These are phyloP conservation scores for Arctopsyche grandis DNA, from an alignment of 1,140 invertebrate species.

Conservation along the genomic window DNA sequence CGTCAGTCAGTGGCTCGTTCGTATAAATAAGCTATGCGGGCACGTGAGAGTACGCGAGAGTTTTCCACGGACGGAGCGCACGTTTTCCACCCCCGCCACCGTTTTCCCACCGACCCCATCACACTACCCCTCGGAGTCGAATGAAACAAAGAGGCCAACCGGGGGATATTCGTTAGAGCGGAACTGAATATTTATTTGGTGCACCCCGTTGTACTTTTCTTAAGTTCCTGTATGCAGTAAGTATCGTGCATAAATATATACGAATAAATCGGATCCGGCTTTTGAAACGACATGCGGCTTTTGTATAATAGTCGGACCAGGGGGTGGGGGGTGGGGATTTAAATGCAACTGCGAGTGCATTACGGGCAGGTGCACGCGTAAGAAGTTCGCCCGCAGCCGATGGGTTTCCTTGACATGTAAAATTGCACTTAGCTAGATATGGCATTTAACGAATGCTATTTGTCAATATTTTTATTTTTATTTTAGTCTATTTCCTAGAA, in stretches of 20 bases:
- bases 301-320: constrained; percentile 27
- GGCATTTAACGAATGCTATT: background rate
- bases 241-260: background rate
- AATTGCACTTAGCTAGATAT: constrained; percentile 22
- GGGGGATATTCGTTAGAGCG: constrained; percentile 24
- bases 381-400: background rate
- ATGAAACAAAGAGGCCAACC: constrained; percentile 7
- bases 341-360: constrained; percentile 20
- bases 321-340: background rate
- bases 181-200: constrained; percentile 25
- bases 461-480: too few relatives aligned
- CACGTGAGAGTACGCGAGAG: background rate
- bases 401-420: constrained; percentile 37
- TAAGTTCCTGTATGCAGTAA: background rate
- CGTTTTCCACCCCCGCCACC: background rate
- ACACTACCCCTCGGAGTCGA: background rate
- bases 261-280: background rate
- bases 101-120: background rate
- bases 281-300: constrained; percentile 24
- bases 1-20: background rate
- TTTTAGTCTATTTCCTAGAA: too few relatives aligned
- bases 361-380: constrained; percentile 10
- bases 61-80: constrained; percentile 11
- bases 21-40: background rate
- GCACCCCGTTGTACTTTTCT: background rate